These are phyloP conservation scores for Dasyornis broadbenti DNA, from an alignment of 2,113 vertebrate genomes.

Conservation along the genomic window DNA sequence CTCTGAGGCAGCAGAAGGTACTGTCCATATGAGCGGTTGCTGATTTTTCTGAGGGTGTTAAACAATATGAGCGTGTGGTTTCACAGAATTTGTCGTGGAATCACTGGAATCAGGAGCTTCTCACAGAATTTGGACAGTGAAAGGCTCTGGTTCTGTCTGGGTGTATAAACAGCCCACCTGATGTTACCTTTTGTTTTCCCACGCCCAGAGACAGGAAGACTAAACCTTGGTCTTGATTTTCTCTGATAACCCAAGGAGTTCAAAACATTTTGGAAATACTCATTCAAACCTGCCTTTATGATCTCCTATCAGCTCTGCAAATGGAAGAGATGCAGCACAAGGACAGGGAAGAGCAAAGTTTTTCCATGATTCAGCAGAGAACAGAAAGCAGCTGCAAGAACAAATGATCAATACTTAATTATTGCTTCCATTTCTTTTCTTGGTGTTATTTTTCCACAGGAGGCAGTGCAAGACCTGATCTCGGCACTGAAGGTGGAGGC, in stretches of 20 bases:
- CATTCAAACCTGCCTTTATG: not conserved
- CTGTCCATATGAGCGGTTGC: not conserved
- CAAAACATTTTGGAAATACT: not conserved
- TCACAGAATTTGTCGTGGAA: not conserved
- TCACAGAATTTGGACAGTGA: not conserved
- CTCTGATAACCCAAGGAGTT: not conserved
- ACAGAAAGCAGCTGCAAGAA: not conserved
- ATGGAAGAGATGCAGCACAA: not conserved
- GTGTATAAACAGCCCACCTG: not conserved
- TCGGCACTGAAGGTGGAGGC: conserved; percentile 76
- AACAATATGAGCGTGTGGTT: not conserved
- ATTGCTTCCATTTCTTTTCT: not conserved
- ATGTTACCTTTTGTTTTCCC: not conserved
- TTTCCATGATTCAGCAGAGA: not conserved
- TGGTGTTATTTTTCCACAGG: conserved; percentile 63
- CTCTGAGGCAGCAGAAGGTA: conserved; percentile 88
- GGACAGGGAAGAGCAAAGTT: not conserved
- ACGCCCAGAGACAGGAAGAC: not conserved
- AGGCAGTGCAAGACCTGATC: conserved; percentile 81
- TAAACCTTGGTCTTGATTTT: not conserved
- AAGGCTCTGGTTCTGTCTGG: not conserved
- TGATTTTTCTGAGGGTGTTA: not conserved
- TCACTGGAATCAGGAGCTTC: not conserved
- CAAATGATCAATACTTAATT: not conserved
- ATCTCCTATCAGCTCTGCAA: not conserved